Base-by-base conservation (phyloP, 2,888 invertebrate species). In the Embidobia sp. region DNA sequence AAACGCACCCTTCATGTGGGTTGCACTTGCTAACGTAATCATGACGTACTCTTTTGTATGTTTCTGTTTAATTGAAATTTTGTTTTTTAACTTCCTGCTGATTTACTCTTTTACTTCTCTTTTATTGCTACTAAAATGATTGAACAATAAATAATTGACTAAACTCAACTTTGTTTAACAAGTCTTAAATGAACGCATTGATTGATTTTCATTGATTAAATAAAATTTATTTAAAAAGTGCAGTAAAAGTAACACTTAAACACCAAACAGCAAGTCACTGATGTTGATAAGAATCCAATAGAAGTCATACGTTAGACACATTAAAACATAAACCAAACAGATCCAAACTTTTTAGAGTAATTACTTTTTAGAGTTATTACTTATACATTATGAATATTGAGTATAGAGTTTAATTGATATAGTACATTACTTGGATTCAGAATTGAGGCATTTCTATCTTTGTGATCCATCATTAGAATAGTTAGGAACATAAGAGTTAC, bases 391-490 rank as follows among this genome's bases (percentile, higher is more conserved):
- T 48, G 53, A 61, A 55, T 48, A 73, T 69, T 64, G 15, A 55
- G 13, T 19, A 78, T 70, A 78, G 59, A 48, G 55, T 10, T 51
- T 66, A 53, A 64, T n/a, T 72, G 8, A 59, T 26, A 64, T 63
- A 64, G 77, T 77, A 59, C 31, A 44, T 42, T 44, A 59, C 48
- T 77, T 69, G 66, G 26, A 53, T 74, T 73, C 69, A 22, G 66
- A 74, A 64, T 74, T 57, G 18, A 61, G 63, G 67, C 67, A 69
- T 70, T 42, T 66, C 59, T 69, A 78, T 69, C 63, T 75, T 72
- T 78, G 74, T 78, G 53, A 61, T 49, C 13, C 78, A 74, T 78
- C 49, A 77, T 74, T 77, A 77, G 77, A 70, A 77, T 79, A 79
- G 73, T 63, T 75, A 74, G 72, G 42, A 72, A 70, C 57, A 74